Percentiles rank a stretch among this genome's conserved stretches.
phyloP scores from a whole-genome alignment of 2,113 vertebrate species.

The Pseudopipra pipra region DNA sequence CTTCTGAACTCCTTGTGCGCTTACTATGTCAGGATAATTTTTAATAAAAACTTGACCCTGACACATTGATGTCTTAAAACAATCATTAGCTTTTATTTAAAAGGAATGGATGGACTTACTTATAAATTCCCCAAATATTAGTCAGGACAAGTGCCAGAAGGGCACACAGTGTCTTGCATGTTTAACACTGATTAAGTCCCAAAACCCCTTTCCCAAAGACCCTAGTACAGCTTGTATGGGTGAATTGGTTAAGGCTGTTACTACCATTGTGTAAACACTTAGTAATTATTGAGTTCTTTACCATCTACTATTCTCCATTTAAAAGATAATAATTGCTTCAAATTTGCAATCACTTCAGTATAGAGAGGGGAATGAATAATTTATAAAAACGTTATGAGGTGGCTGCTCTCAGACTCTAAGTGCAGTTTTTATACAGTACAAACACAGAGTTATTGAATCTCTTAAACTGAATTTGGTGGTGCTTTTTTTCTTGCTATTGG shows the following conservation, averaged over 20 bases:
- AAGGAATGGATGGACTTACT: background rate
- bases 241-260: background rate
- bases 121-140: constrained; percentile 2
- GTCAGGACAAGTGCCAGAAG: background rate
- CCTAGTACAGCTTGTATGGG: background rate
- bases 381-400: background rate
- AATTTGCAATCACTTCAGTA: background rate
- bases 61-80: background rate
- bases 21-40: background rate
- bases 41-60: constrained; percentile 6
- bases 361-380: constrained; percentile 1
- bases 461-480: background rate
- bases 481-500: background rate
- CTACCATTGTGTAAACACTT: background rate
- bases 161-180: background rate
- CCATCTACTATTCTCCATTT: background rate
- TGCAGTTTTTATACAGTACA: background rate
- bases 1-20: background rate
- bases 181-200: background rate
- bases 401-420: background rate
- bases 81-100: background rate
- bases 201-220: background rate
- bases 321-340: background rate
- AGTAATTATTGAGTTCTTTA: background rate
- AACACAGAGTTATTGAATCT: background rate